These are phyloP conservation scores for Lagodon rhomboides DNA, from an alignment of 2,797 vertebrate species.

Conservation along the genomic window DNA sequence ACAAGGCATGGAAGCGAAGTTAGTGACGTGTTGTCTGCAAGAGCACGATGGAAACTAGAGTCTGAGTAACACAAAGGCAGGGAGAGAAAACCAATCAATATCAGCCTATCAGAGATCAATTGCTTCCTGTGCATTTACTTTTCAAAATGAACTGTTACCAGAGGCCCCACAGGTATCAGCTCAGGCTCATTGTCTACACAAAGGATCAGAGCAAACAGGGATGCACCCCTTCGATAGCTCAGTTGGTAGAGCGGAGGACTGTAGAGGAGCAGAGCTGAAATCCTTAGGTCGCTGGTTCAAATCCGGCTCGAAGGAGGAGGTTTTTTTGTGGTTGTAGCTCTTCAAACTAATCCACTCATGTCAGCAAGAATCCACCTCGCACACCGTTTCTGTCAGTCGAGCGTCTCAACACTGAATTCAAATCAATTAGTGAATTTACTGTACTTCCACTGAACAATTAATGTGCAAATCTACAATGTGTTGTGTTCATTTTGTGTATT, in stretches of 20 bases:
- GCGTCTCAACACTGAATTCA: background rate
- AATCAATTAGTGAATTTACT: background rate
- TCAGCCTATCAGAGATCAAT: too few species aligned
- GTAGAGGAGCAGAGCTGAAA: background rate
- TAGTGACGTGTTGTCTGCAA: too few species aligned
- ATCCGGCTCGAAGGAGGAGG: background rate
- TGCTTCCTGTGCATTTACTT: too few species aligned
- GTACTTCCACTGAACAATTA: background rate
- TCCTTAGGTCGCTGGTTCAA: constrained; percentile 16
- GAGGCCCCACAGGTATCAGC: too few species aligned
- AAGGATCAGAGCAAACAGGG: too few species aligned
- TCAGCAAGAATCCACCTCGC: background rate
- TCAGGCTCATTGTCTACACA: too few species aligned
- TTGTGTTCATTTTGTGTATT: background rate
- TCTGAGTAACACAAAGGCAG: too few species aligned
- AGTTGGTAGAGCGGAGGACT: constrained; percentile 12
- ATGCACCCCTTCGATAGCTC: constrained; percentile 1
- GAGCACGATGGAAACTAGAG: too few species aligned
- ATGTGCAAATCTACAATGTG: background rate
- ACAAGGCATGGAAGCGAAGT: too few species aligned
- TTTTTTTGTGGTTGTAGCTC: accelerated
- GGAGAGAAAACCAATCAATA: too few species aligned
- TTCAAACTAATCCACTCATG: background rate
- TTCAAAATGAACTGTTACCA: too few species aligned
- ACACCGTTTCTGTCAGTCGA: background rate